Base-by-base conservation (phyloP, 1,140 invertebrate genomes). In the Brachionus paranguensis region DNA sequence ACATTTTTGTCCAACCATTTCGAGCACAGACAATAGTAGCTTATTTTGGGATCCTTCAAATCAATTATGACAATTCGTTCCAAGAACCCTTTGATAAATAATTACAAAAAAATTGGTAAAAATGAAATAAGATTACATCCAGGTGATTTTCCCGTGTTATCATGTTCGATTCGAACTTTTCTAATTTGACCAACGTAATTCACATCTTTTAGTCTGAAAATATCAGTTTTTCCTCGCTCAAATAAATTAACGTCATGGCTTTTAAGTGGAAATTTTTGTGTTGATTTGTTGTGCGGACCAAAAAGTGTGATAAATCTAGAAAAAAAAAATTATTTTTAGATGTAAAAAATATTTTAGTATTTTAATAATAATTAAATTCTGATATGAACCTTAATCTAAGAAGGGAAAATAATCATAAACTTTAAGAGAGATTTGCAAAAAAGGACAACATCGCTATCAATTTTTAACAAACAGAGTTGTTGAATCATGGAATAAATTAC, bases 11-110 rank as follows among this genome's bases (percentile, higher is more conserved):
- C 87, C 64, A 90, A 78, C 89, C 89, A 90, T 72, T 88, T 86
- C 27, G 87, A 87, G 85, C 89, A 90, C 0, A 88, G 88, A 84
- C 89, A 89, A 84, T 86, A 89, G 85, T 89, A 90, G 84, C 88
- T 88, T 87, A 87, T 88, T 74, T 89, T 87, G 7, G 87, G 86
- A 84, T 88, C 86, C 50, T 87, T 86, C 27, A 89, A 53, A 79
- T 90, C 89, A 43, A 88, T 88, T 0, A 90, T 86, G 10, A 89
- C 89, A 83, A 90, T 86, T 88, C 89, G 70, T 0, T 83, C 84
- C 65, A 70, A 84, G 53, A 84, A 85, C 68, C 84, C 50, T 72
- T 41, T 33, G 83, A 72, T 17, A 65, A 45, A 24, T 14, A 10
- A 37, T 68, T 8, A 47, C 14, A 79, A 45, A 27, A 45, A 33